Evolutionary conservation across 2,113 vertebrate species (phyloP).

Genomic region (Callipepla squamata): DNA sequence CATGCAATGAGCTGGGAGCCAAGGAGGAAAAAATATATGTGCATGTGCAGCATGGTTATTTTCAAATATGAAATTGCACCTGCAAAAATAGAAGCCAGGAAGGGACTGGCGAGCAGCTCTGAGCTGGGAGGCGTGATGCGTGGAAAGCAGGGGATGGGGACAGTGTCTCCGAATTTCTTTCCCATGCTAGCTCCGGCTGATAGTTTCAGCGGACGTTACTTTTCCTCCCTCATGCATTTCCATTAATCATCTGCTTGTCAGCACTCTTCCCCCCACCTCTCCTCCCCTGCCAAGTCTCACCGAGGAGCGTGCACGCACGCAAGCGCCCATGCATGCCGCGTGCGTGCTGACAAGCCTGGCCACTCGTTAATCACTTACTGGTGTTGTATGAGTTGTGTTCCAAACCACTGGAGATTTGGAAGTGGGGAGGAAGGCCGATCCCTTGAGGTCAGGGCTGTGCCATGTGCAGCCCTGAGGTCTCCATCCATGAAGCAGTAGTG

Average conservation of each 20-base stretch:
- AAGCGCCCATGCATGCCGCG: slow-evolving; percentile 47
- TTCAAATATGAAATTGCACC: slow-evolving; percentile 50
- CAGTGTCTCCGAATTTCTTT: slow-evolving; percentile 31
- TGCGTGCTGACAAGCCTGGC: neutral
- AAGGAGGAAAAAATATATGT: neutral
- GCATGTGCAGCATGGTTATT: slow-evolving; percentile 54
- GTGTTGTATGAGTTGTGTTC: neutral
- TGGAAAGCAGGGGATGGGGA: slow-evolving; percentile 25
- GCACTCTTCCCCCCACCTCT: slow-evolving; percentile 16
- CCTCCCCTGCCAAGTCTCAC: slow-evolving; percentile 1
- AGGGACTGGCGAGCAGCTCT: slow-evolving; percentile 4
- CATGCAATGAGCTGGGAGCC: neutral
- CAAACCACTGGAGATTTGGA: neutral
- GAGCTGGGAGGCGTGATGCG: slow-evolving; percentile 7
- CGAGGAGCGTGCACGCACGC: neutral
- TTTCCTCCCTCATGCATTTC: slow-evolving; percentile 59
- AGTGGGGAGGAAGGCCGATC: neutral
- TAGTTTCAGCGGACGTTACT: slow-evolving; percentile 60
- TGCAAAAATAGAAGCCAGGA: slow-evolving; percentile 67
- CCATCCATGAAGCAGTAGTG: fast-evolving
- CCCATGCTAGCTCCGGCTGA: slow-evolving; percentile 32
- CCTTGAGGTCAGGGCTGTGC: neutral
- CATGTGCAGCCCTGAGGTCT: neutral
- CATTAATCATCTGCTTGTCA: slow-evolving; percentile 70
- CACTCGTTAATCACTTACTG: slow-evolving; percentile 1